Percentiles rank a stretch among this genome's conserved stretches.
Evolutionary conservation across 2,888 invertebrate genomes (phyloP).

Genomic region (Pherbina coryleti): DNA sequence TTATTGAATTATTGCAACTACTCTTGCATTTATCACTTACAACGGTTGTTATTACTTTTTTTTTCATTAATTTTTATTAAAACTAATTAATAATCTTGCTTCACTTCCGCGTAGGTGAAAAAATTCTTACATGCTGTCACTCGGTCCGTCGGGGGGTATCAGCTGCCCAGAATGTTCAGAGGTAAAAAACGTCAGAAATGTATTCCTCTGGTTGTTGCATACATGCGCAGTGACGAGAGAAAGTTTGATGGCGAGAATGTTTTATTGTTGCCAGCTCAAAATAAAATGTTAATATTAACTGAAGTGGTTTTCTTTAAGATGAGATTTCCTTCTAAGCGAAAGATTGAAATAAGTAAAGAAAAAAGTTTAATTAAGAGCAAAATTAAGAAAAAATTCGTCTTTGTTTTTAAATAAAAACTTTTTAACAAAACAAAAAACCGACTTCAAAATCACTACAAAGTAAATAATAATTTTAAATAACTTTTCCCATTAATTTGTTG

Average conservation of each 20-base stretch:
- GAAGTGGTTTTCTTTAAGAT: no score
- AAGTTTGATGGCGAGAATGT: not conserved
- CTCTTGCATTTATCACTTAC: not conserved
- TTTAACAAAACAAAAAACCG: no score
- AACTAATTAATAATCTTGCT: not conserved
- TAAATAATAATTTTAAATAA: no score
- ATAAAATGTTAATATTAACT: no score
- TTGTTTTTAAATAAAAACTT: no score
- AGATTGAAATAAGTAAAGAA: no score
- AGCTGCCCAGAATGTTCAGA: not conserved
- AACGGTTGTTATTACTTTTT: not conserved
- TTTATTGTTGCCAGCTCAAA: constrained; percentile 3
- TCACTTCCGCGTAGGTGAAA: constrained; percentile 20
- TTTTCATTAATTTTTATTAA: not conserved
- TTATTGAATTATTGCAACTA: not conserved
- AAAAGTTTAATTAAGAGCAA: no score
- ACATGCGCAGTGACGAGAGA: constrained; percentile 11
- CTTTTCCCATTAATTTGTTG: no score
- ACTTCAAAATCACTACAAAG: no score
- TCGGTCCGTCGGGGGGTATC: not conserved
- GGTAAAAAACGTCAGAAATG: constrained; percentile 10
- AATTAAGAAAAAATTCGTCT: no score
- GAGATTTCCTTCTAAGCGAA: no score
- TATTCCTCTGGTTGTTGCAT: not conserved
- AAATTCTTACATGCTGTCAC: constrained; percentile 18